Evolutionary conservation across 1,140 invertebrate species (phyloP), one percentile per base, ranked within the genome.

Genomic region (Wasmannia auropunctata): DNA sequence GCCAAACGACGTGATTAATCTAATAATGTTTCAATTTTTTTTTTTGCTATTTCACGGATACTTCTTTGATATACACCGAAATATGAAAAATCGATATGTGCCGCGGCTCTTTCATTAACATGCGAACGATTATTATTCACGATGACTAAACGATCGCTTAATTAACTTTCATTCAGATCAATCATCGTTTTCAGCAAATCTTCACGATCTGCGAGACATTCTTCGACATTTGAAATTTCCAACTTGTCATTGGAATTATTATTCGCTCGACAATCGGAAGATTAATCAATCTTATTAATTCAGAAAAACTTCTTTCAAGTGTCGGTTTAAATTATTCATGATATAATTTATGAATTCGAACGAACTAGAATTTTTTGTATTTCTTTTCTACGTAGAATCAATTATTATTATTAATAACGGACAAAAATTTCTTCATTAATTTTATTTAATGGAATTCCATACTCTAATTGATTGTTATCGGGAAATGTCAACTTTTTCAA

Each of bases 71-170:
- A 70, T 56, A 51, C 79, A 72, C 40, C 25, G 34, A 81, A 70
- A 70, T 70, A 40, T 56, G 49, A 43, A 81, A 72, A 70, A 25
- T 72, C 79, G 79, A 81, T 70, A 81, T 81, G 77, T 65, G 25
- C 28, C 56, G 28, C 37, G 51, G 8, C 14, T 43, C 69, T 74
- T n/a, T 74, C 28, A 16, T 49, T 28, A 49, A 63, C 31, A 37
- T 58, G n/a, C 37, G 25, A 40, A 74, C 70, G n/a, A 60, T 83
- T 43, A 56, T 80, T 56, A 46, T 40, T 58, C 37, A 22, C 28
- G 6, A 72, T 43, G 14, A 72, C n/a, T 43, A 46, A 58, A 34
- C 43, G 22, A 22, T 22, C 40, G n/a, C 22, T 46, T 43, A 31
- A 83, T 16, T 72, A 58, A 60, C 11, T 46, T 43, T 83, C 70